Percentiles rank a stretch among this genome's conserved stretches.
Conservation (phyloP, 1,140 invertebrate genomes). For the Pentalonia nigronervosa region DNA sequence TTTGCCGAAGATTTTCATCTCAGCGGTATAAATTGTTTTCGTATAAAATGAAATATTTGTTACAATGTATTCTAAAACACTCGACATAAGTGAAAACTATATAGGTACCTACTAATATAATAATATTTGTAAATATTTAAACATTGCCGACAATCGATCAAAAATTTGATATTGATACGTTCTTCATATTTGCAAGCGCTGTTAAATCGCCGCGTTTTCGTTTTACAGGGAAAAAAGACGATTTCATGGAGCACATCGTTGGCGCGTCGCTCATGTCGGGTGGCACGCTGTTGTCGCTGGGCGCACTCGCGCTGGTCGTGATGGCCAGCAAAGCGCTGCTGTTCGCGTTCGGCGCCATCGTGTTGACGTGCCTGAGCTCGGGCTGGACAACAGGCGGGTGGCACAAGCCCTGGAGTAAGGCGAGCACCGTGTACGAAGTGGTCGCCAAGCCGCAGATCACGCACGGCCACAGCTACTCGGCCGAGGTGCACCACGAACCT, state of each 20-base stretch:
- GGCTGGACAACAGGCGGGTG: conserved; percentile 63
- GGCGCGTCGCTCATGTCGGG: conserved; percentile 67
- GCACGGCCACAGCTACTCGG: conserved; percentile 75
- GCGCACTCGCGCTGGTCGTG: conserved; percentile 75
- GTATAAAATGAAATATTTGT: background rate
- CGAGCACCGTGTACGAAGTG: conserved; percentile 81
- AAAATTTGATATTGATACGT: too few species aligned
- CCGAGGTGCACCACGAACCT: conserved; percentile 70
- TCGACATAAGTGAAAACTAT: too few species aligned
- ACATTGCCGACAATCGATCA: too few species aligned
- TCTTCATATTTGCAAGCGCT: too few species aligned
- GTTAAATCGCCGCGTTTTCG: background rate
- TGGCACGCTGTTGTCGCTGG: conserved; percentile 75
- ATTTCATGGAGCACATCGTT: conserved; percentile 63
- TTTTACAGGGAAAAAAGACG: conserved; percentile 61
- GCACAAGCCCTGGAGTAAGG: conserved; percentile 65
- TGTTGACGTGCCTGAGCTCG: conserved; percentile 71
- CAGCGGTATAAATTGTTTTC: background rate
- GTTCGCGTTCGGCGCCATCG: conserved; percentile 79
- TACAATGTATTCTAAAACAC: background rate
- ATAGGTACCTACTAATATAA: too few species aligned
- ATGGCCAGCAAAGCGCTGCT: conserved; percentile 83
- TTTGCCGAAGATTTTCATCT: background rate
- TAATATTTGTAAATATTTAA: too few species aligned
- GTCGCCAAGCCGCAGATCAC: conserved; percentile 80